These are phyloP conservation scores for Chrysotoxum bicinctum DNA, from an alignment of 2,888 invertebrate species.

Conservation along the genomic window DNA sequence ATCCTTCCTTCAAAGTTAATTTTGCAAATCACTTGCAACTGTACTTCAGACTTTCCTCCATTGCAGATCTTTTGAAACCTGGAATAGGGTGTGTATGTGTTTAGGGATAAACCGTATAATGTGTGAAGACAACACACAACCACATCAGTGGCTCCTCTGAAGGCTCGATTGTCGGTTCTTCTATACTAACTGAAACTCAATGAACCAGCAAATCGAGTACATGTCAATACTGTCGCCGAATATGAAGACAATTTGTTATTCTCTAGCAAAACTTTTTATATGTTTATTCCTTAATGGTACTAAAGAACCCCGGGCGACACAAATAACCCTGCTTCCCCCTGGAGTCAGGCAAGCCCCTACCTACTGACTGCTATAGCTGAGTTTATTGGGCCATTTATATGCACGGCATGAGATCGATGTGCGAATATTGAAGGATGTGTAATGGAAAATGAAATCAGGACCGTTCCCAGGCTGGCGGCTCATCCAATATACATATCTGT, in stretches of 20 bases:
- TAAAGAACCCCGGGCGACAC: constrained; percentile 29
- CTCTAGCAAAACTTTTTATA: constrained; percentile 59
- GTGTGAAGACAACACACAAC: constrained; percentile 49
- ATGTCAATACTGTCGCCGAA: constrained; percentile 69
- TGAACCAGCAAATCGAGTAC: constrained; percentile 71
- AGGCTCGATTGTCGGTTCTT: not conserved
- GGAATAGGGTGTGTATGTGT: not conserved
- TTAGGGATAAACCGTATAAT: constrained; percentile 22
- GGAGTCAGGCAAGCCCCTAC: not conserved
- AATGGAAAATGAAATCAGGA: constrained; percentile 66
- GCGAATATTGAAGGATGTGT: constrained; percentile 69
- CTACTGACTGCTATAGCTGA: not conserved
- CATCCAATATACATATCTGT: constrained; percentile 42
- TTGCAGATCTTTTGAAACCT: not conserved
- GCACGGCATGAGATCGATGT: constrained; percentile 64
- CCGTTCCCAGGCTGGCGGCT: constrained; percentile 4
- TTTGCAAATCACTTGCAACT: constrained; percentile 31
- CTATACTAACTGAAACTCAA: constrained; percentile 50
- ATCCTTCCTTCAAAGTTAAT: constrained; percentile 30
- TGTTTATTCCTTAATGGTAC: constrained; percentile 61
- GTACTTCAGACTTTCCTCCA: not conserved
- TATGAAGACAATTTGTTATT: constrained; percentile 72
- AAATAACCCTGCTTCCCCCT: not conserved
- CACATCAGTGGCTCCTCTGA: constrained; percentile 28
- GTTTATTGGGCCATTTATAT: constrained; percentile 69